Evolutionary conservation across 2,113 vertebrate species (phyloP).

Genomic region (Anhinga anhinga): DNA sequence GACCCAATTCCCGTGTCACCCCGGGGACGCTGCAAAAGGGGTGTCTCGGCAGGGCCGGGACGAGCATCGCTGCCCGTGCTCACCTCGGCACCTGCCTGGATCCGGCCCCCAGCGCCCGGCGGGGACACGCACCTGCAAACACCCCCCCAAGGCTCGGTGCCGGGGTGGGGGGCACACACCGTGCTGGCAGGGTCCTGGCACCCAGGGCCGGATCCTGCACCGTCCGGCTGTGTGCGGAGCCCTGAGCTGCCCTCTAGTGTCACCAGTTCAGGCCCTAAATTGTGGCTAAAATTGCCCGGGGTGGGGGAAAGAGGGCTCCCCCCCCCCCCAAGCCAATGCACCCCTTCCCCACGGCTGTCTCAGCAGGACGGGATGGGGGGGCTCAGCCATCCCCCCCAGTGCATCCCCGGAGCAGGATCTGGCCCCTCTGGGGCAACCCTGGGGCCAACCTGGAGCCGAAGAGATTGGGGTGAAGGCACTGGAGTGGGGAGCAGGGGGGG

Average conservation of each 20-base stretch:
- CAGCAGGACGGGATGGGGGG: fast-evolving
- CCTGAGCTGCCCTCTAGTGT: background rate
- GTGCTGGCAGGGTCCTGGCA: background rate
- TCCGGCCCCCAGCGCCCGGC: fast-evolving
- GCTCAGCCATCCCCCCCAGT: background rate
- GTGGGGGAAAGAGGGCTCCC: fast-evolving
- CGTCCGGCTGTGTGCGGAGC: background rate
- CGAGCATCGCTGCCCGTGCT: background rate
- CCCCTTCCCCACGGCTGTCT: fast-evolving
- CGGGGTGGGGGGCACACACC: fast-evolving
- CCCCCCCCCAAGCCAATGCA: fast-evolving
- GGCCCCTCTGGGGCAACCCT: background rate
- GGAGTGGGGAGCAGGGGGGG: fast-evolving
- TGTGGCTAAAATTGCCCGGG: fast-evolving
- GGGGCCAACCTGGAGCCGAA: background rate
- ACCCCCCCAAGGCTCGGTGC: fast-evolving
- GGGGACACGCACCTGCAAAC: background rate
- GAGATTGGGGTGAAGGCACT: background rate
- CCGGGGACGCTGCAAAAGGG: background rate
- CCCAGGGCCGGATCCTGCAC: background rate
- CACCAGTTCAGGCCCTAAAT: background rate
- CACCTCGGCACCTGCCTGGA: background rate
- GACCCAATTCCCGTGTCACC: conserved; percentile 36
- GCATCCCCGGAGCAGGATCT: fast-evolving
- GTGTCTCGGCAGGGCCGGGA: background rate